A percentile compares a stretch with the other conserved stretches of the same genome.
Conservation (phyloP, 2,113 vertebrate genomes). For the Cricetomys ansorgei region DNA sequence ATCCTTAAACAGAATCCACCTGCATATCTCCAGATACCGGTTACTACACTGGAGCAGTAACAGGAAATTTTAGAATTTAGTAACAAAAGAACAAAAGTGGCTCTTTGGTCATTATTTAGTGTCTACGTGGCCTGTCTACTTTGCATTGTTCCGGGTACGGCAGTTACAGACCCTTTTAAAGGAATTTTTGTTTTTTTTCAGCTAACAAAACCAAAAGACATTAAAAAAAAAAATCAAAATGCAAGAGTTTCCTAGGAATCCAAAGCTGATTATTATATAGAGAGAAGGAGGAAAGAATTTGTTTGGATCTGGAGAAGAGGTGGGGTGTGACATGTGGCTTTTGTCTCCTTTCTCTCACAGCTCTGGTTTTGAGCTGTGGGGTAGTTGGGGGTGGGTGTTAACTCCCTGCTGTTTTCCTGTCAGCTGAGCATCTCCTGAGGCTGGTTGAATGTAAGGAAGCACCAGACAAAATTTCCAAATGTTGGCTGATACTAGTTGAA, state of each 20-base stretch:
- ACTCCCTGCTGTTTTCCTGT: neutral
- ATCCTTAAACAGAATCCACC: neutral
- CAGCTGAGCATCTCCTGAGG: neutral
- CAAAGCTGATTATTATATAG: neutral
- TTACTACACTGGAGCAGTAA: neutral
- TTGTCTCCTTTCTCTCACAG: neutral
- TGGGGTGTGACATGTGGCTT: neutral
- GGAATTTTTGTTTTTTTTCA: neutral
- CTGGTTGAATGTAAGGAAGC: neutral
- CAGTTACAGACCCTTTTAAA: neutral
- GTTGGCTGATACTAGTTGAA: neutral
- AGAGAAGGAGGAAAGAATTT: neutral
- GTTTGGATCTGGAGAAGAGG: neutral
- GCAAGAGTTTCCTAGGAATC: neutral
- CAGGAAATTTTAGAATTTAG: neutral
- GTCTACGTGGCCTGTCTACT: rapidly evolving
- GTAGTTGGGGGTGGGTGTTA: rapidly evolving
- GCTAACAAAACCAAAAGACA: neutral
- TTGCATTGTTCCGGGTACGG: neutral
- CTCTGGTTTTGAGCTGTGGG: neutral
- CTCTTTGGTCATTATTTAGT: neutral
- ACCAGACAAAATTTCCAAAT: neutral
- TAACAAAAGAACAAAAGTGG: neutral
- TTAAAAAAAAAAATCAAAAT: neutral
- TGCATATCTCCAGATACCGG: neutral